These are phyloP conservation scores for Trichonephila clavata DNA, from an alignment of 1,140 invertebrate species.

Conservation along the genomic window DNA sequence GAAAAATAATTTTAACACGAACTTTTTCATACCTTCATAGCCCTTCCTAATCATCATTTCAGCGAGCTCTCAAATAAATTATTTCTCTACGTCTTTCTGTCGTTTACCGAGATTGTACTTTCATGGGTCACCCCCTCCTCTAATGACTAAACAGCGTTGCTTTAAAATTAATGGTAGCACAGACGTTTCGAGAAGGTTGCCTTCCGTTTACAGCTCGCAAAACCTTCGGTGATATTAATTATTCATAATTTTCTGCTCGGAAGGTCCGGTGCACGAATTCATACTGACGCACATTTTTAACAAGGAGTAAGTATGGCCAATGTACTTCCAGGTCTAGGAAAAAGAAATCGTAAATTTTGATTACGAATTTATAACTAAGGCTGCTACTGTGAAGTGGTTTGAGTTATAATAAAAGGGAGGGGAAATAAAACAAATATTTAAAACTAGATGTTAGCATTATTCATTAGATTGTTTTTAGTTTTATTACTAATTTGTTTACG, in stretches of 20 bases:
- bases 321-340: background rate
- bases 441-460: background rate
- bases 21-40: background rate
- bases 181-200: conserved; percentile 30
- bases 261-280: background rate
- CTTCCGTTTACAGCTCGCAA: conserved; percentile 55
- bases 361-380: conserved; percentile 44
- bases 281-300: conserved; percentile 33
- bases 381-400: conserved; percentile 22
- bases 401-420: background rate
- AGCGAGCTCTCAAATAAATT: conserved; percentile 47
- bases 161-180: conserved; percentile 60
- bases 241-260: conserved; percentile 67
- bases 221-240: conserved; percentile 65
- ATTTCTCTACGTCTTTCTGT: conserved; percentile 55
- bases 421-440: conserved; percentile 12
- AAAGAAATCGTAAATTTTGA: conserved; percentile 41
- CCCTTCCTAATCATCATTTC: conserved; percentile 48
- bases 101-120: conserved; percentile 65
- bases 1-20: background rate
- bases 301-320: conserved; percentile 39
- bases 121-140: conserved; percentile 28
- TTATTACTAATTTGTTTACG: background rate
- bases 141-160: conserved; percentile 69
- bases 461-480: background rate